Conservation (phyloP, 2,113 vertebrate species). For the Phrynosoma platyrhinos region DNA sequence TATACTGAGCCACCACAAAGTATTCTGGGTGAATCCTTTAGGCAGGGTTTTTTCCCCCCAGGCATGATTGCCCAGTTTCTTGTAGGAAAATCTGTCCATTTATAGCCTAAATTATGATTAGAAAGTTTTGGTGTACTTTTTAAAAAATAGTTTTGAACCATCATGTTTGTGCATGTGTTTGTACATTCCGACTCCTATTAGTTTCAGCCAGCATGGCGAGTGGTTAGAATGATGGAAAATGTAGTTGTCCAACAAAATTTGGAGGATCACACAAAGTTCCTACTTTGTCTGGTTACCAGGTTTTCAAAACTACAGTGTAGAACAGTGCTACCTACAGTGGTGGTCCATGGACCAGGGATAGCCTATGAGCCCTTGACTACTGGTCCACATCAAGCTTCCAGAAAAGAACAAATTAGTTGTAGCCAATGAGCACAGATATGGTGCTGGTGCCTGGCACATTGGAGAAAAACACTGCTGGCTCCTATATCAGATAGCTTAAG, state of each 20-base stretch:
- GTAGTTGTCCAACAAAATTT: background rate
- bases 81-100: background rate
- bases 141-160: background rate
- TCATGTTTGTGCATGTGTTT: background rate
- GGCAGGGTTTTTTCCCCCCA: background rate
- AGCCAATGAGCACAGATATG: no score
- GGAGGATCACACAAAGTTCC: rapidly evolving
- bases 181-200: background rate
- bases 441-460: no score
- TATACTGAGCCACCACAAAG: background rate
- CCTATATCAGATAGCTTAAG: no score
- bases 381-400: no score
- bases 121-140: background rate
- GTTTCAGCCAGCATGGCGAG: background rate
- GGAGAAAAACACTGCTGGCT: no score
- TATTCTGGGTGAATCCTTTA: background rate
- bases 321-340: no score
- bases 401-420: no score
- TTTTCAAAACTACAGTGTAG: background rate
- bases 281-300: background rate
- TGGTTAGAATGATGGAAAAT: background rate
- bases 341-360: no score
- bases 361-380: no score
- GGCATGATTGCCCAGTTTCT: background rate
- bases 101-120: background rate